Conservation (phyloP, 2,113 vertebrate species). For the Struthidea cinerea region DNA sequence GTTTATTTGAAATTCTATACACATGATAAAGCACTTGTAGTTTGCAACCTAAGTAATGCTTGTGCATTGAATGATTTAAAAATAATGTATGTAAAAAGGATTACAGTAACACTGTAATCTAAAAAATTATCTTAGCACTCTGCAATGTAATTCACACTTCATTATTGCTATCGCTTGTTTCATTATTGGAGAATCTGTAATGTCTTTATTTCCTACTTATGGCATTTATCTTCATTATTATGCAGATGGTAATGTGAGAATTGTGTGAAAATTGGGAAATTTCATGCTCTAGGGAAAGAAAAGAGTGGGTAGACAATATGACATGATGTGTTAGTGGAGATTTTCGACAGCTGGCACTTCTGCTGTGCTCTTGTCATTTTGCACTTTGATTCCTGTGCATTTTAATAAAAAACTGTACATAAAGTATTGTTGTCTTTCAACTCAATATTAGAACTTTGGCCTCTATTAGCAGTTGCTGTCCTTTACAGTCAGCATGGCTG, state of each 20-base stretch:
- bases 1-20: not conserved
- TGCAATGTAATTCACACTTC: not conserved
- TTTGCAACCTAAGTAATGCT: not conserved
- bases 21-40: not conserved
- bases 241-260: not conserved
- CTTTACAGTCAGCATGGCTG: not conserved
- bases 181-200: not conserved
- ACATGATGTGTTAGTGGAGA: not conserved
- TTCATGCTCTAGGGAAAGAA: not conserved
- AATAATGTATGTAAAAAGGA: not conserved
- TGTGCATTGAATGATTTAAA: not conserved
- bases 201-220: not conserved
- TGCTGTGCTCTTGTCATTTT: not conserved
- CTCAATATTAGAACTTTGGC: not conserved
- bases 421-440: not conserved
- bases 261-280: not conserved
- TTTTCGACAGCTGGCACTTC: not conserved
- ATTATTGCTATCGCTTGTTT: not conserved
- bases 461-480: not conserved
- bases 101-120: not conserved
- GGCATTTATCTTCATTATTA: not conserved
- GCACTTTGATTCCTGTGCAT: not conserved
- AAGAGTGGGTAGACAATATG: not conserved
- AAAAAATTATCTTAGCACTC: not conserved
- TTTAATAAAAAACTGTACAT: not conserved